These are phyloP conservation scores for Arctopsyche grandis DNA, from an alignment of 1,140 invertebrate genomes.

Conservation along the genomic window DNA sequence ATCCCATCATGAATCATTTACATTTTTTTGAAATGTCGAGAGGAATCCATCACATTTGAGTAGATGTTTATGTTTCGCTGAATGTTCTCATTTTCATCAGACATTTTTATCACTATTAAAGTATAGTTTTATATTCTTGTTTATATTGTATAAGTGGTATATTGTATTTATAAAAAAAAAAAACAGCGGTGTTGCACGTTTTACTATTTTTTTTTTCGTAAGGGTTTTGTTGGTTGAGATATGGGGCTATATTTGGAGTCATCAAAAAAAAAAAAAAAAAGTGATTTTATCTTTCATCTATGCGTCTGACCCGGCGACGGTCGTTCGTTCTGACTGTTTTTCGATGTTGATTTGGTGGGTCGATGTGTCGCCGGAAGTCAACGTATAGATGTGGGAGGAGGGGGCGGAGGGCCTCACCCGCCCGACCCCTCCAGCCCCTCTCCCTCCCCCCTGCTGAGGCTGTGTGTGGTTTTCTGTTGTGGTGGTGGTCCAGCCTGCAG, in stretches of 20 bases:
- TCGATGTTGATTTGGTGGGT: not conserved
- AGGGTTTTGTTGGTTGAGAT: not conserved
- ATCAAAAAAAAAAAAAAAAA: not conserved
- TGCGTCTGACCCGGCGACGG: not conserved
- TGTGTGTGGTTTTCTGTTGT: slow-evolving; percentile 35
- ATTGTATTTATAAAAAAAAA: not conserved
- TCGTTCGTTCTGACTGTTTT: not conserved
- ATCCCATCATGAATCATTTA: slow-evolving; percentile 38
- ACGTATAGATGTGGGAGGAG: slow-evolving; percentile 13
- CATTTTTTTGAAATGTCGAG: slow-evolving; percentile 10
- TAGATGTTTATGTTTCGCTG: slow-evolving; percentile 45
- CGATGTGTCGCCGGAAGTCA: slow-evolving; percentile 17
- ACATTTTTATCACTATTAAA: not conserved
- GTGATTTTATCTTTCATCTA: not conserved
- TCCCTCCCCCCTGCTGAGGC: not conserved
- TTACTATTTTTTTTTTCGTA: not conserved
- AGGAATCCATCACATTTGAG: slow-evolving; percentile 20
- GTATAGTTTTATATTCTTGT: not conserved
- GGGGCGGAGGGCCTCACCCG: not conserved
- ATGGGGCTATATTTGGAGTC: too few species aligned
- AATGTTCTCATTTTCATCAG: slow-evolving; percentile 42
- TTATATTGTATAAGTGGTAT: not conserved
- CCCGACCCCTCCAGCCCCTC: not conserved
- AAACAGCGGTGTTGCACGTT: slow-evolving; percentile 42
- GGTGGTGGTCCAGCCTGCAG: slow-evolving; percentile 77